Percentiles rank a stretch among this genome's conserved stretches.
phyloP scores from a whole-genome alignment of 2,797 vertebrate genomes.

The Orestias chungarensis region DNA sequence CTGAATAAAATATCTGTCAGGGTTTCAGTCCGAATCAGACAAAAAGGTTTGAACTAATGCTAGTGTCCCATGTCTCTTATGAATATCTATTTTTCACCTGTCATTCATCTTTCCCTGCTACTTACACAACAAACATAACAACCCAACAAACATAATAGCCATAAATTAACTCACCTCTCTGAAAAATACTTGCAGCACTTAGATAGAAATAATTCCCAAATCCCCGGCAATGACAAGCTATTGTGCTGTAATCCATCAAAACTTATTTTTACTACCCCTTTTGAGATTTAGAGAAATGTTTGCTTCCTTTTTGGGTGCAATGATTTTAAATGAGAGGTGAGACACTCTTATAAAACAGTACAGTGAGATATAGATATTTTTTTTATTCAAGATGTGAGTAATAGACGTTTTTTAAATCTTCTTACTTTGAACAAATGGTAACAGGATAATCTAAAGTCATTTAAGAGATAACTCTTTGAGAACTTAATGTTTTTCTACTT shows the following conservation, averaged over 20 bases:
- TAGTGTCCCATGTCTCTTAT: too few species aligned
- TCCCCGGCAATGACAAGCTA: not conserved
- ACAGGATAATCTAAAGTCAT: not conserved
- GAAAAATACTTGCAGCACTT: constrained; percentile 8
- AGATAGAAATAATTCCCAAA: constrained; percentile 2
- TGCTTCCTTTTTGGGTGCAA: not conserved
- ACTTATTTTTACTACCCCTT: not conserved
- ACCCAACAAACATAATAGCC: not conserved
- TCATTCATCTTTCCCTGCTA: constrained; percentile 28
- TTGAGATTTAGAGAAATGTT: not conserved
- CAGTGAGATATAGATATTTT: constrained; percentile 40
- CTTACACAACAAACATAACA: too few species aligned
- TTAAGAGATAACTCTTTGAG: constrained; percentile 5
- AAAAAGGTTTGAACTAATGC: not conserved
- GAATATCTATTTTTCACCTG: not conserved
- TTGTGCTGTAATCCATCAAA: constrained; percentile 2
- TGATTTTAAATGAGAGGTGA: constrained; percentile 16
- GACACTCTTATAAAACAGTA: constrained; percentile 20
- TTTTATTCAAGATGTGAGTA: not conserved
- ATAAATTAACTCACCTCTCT: constrained; percentile 10
- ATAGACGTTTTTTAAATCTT: constrained; percentile 2
- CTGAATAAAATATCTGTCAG: not conserved
- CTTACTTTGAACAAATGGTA: constrained; percentile 29
- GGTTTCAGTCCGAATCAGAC: not conserved
- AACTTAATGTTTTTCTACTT: not conserved